Conservation (phyloP, 2,113 vertebrate species). For the Ciconia maguari region DNA sequence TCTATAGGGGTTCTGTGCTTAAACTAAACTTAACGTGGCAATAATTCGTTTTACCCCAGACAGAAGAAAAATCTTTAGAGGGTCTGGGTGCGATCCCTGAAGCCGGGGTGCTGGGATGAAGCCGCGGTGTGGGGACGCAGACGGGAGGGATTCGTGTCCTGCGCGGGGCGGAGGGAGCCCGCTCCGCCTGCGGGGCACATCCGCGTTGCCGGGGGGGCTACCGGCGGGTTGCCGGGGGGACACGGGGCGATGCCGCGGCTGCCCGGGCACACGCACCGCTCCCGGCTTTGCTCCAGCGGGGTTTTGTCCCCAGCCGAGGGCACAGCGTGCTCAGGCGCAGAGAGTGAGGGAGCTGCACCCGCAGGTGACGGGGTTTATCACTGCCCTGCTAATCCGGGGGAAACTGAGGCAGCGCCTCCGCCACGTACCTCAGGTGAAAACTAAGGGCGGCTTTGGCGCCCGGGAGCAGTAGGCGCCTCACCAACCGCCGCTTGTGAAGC, state of each 20-base stretch:
- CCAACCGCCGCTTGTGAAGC: rapidly evolving
- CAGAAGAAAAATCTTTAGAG: not conserved
- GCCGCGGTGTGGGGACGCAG: not conserved
- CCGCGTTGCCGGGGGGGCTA: not conserved
- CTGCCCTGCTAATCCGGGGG: not conserved
- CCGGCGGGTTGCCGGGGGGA: not conserved
- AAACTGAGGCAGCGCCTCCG: not conserved
- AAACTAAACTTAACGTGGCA: not conserved
- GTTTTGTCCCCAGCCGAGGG: not conserved
- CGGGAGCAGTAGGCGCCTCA: not conserved
- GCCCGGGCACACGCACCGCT: not conserved
- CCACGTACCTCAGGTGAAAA: not conserved
- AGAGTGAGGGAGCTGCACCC: not conserved
- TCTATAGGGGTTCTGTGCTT: not conserved
- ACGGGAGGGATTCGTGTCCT: not conserved
- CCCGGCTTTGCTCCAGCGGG: not conserved
- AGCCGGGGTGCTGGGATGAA: not conserved
- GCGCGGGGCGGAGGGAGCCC: not conserved
- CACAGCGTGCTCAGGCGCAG: not conserved
- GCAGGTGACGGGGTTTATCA: no score
- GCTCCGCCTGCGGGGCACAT: not conserved
- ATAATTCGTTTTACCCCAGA: not conserved
- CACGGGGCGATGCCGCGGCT: not conserved
- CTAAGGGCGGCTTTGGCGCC: rapidly evolving
- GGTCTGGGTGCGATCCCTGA: not conserved